These are phyloP conservation scores for Apostichopus parvimensis DNA, from an alignment of 35 echinoderm and acorn worm species.

Conservation along the genomic window DNA sequence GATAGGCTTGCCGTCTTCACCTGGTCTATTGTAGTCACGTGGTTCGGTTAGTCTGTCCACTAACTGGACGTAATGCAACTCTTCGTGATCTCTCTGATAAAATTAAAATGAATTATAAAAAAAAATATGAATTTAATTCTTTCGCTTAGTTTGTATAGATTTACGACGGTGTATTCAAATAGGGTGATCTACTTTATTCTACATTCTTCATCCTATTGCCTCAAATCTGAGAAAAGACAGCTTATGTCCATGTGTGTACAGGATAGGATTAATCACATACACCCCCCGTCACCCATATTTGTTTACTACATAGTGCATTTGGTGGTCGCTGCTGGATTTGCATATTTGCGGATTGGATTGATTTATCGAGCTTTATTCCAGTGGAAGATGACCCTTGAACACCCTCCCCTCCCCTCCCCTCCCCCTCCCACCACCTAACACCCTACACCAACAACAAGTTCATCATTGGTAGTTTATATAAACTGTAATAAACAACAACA, in stretches of 20 bases:
- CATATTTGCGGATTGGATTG: too few relatives aligned
- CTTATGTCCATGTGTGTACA: too few relatives aligned
- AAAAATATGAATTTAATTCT: not conserved
- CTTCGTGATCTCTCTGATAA: not conserved
- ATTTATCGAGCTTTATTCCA: too few relatives aligned
- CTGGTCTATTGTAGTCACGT: conserved; percentile 5
- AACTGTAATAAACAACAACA: not conserved
- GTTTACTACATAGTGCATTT: too few relatives aligned
- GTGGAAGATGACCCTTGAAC: too few relatives aligned
- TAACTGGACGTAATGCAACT: conserved; percentile 2
- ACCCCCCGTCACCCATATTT: too few relatives aligned
- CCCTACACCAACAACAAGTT: not conserved
- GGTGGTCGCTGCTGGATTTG: too few relatives aligned
- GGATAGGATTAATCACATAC: too few relatives aligned
- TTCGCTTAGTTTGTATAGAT: not conserved
- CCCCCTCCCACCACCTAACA: not conserved
- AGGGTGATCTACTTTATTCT: not conserved
- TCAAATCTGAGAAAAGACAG: not conserved
- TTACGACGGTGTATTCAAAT: not conserved
- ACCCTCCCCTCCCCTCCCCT: too few relatives aligned
- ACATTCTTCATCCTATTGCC: not conserved
- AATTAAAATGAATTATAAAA: not conserved
- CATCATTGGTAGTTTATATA: not conserved
- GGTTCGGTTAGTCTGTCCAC: not conserved
- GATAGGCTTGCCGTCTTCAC: conserved; percentile 2